Percentiles rank a stretch among this genome's conserved stretches.
Conservation (phyloP, 2,113 vertebrate species). For the Antidorcas marsupialis region DNA sequence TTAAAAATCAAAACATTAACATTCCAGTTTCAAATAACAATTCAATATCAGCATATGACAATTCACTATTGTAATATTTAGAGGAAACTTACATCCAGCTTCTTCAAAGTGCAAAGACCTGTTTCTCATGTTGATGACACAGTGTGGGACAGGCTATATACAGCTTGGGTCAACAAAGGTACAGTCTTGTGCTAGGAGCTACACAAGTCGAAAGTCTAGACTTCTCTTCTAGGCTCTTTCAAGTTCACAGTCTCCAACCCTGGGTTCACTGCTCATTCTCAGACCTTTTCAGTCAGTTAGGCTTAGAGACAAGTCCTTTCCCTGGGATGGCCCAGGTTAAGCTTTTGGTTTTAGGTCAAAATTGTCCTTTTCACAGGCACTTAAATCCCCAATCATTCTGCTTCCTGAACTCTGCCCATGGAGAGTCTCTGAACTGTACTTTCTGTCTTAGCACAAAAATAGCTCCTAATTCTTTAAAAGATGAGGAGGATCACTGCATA, state of each 20-base stretch:
- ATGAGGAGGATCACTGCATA: neutral
- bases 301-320: neutral
- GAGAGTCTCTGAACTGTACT: neutral
- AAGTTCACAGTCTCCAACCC: neutral
- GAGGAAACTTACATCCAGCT: neutral
- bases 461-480: neutral
- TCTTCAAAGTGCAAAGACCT: neutral
- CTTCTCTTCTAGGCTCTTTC: neutral
- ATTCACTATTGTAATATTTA: neutral
- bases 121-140: neutral
- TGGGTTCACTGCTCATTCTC: neutral
- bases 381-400: neutral
- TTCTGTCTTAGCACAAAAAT: neutral
- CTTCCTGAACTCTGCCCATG: neutral
- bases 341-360: neutral
- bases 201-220: neutral
- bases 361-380: neutral
- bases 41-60: neutral
- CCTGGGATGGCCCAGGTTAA: neutral
- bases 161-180: neutral
- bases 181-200: neutral
- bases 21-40: neutral
- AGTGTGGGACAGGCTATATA: neutral
- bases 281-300: neutral
- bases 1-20: conserved; percentile 5